These are phyloP conservation scores for Oedothorax gibbosus DNA, from an alignment of 1,140 invertebrate genomes.

Conservation along the genomic window DNA sequence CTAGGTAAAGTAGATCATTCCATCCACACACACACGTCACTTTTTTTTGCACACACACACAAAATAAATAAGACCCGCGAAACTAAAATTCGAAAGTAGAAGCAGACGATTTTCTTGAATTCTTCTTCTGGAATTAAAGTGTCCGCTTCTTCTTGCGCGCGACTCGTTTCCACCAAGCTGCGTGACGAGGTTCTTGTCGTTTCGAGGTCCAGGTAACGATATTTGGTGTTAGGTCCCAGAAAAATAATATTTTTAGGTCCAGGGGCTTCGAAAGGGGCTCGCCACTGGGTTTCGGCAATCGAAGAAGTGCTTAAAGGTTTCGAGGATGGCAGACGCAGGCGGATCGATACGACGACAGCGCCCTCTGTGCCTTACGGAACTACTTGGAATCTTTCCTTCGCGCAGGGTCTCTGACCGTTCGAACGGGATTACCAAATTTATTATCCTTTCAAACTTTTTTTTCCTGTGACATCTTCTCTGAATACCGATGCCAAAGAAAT, in stretches of 20 bases:
- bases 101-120: neutral
- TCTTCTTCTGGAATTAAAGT: neutral
- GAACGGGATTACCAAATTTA: neutral
- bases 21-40: slow-evolving; percentile 25
- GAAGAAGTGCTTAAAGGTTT: slow-evolving; percentile 53
- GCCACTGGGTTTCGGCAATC: slow-evolving; percentile 32
- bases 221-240: neutral
- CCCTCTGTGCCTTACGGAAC: slow-evolving; percentile 39
- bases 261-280: slow-evolving; percentile 27
- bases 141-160: no score
- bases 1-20: slow-evolving; percentile 36
- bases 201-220: neutral
- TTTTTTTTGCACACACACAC: slow-evolving; percentile 7
- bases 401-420: slow-evolving; percentile 52
- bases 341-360: slow-evolving; percentile 51
- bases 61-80: slow-evolving; percentile 14
- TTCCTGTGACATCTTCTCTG: no score
- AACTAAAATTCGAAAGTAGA: neutral
- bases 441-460: no score
- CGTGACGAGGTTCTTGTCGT: no score
- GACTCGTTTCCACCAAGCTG: no score
- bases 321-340: slow-evolving; percentile 51
- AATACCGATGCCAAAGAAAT: no score
- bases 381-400: slow-evolving; percentile 14
- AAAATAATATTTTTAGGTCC: slow-evolving; percentile 50